Evolutionary conservation across 2,113 vertebrate genomes (phyloP).

Genomic region (Pampusana beccarii): DNA sequence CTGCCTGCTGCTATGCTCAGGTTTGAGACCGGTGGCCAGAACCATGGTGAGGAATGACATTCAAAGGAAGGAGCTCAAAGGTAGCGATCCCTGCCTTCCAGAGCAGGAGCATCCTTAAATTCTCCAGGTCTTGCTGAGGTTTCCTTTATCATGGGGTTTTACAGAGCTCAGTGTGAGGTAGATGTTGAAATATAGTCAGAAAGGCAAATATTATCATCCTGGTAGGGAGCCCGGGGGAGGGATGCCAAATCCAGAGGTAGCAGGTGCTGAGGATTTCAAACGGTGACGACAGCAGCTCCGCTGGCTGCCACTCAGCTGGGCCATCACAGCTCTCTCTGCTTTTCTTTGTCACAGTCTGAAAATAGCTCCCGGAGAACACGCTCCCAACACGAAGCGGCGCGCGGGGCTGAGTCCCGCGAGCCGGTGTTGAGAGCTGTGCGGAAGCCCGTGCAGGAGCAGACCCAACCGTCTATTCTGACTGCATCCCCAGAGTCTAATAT

Average conservation of each 20-base stretch:
- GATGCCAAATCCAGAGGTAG: neutral
- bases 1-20: neutral
- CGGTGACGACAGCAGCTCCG: neutral
- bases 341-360: constrained; percentile 31
- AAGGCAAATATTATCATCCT: neutral
- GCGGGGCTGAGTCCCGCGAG: neutral
- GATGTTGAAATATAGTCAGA: neutral
- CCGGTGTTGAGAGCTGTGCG: neutral
- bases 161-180: neutral
- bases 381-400: neutral
- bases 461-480: neutral
- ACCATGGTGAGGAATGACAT: neutral
- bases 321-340: neutral
- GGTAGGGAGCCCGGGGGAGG: neutral
- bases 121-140: neutral
- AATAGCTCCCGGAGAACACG: neutral
- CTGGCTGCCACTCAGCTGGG: constrained; percentile 14
- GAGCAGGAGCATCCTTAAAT: neutral
- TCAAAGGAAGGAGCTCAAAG: neutral
- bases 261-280: neutral
- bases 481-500: neutral
- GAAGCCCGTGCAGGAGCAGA: neutral
- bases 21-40: neutral
- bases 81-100: neutral
- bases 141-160: neutral